Evolutionary conservation across 2,888 invertebrate genomes (phyloP).

Genomic region (Athalia cordata): DNA sequence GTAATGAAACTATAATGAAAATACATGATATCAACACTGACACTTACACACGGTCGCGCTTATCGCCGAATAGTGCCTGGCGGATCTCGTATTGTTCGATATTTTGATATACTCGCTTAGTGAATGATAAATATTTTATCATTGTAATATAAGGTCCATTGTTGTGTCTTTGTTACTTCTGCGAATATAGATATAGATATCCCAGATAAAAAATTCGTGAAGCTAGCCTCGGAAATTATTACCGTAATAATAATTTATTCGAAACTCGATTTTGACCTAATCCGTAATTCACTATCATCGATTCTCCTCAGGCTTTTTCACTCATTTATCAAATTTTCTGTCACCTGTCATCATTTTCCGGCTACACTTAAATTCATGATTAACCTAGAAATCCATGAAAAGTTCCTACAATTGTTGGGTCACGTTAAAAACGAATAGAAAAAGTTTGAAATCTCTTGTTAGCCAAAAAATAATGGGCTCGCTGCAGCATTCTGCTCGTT

Average conservation of each 20-base stretch:
- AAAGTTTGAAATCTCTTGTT: too few relatives aligned
- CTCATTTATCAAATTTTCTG: too few relatives aligned
- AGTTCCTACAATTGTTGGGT: too few relatives aligned
- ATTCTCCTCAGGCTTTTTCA: too few relatives aligned
- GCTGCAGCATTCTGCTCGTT: background rate
- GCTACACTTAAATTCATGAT: too few relatives aligned
- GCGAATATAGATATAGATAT: slow-evolving; percentile 47
- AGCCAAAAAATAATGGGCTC: background rate
- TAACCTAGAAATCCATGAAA: too few relatives aligned
- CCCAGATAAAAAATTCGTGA: slow-evolving; percentile 52
- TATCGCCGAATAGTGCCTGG: slow-evolving; percentile 53
- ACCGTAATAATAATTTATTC: background rate
- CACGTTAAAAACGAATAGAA: too few relatives aligned
- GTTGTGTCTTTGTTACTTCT: slow-evolving; percentile 32
- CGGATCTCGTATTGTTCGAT: slow-evolving; percentile 56
- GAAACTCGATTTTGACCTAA: too few relatives aligned
- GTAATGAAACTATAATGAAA: background rate
- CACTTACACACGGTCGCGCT: slow-evolving; percentile 24
- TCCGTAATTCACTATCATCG: too few relatives aligned
- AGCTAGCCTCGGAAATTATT: slow-evolving; percentile 41
- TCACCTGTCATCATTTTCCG: too few relatives aligned
- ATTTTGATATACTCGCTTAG: background rate
- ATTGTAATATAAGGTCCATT: slow-evolving; percentile 33
- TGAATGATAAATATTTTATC: background rate
- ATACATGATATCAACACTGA: background rate